phyloP scores from a whole-genome alignment of 2,113 vertebrate species.

The Passerina amoena region DNA sequence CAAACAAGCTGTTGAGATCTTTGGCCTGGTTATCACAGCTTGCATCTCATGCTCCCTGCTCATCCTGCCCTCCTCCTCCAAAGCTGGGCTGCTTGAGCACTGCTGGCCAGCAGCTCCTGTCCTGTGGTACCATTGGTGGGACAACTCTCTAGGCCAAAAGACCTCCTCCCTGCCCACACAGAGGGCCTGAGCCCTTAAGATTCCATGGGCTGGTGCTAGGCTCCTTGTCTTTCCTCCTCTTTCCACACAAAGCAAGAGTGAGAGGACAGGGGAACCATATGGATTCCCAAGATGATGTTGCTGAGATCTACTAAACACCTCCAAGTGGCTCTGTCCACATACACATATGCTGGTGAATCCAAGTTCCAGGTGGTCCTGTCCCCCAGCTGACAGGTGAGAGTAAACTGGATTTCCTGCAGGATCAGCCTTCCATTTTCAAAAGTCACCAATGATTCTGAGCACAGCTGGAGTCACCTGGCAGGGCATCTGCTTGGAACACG shows the following conservation, averaged over 20 bases:
- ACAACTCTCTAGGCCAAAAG: neutral
- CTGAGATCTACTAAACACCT: neutral
- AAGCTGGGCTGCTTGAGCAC: neutral
- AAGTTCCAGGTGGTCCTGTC: neutral
- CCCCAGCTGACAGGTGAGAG: neutral
- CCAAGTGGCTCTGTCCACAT: neutral
- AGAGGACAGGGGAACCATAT: rapidly evolving
- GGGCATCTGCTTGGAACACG: neutral
- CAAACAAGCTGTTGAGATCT: neutral
- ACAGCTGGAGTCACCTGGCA: neutral
- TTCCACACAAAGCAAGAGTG: neutral
- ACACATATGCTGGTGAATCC: rapidly evolving
- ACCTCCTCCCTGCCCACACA: rapidly evolving
- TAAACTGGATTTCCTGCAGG: neutral
- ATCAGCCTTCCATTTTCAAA: neutral
- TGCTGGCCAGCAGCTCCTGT: neutral
- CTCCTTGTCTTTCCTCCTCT: neutral
- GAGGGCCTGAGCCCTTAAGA: neutral
- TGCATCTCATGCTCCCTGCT: neutral
- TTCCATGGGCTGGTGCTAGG: neutral
- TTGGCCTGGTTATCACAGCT: neutral
- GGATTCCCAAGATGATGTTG: neutral
- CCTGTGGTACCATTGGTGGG: rapidly evolving
- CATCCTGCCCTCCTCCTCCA: neutral
- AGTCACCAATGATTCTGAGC: neutral